Evolutionary conservation across 2,113 vertebrate species (phyloP).

Genomic region (Falcunculus frontatus): DNA sequence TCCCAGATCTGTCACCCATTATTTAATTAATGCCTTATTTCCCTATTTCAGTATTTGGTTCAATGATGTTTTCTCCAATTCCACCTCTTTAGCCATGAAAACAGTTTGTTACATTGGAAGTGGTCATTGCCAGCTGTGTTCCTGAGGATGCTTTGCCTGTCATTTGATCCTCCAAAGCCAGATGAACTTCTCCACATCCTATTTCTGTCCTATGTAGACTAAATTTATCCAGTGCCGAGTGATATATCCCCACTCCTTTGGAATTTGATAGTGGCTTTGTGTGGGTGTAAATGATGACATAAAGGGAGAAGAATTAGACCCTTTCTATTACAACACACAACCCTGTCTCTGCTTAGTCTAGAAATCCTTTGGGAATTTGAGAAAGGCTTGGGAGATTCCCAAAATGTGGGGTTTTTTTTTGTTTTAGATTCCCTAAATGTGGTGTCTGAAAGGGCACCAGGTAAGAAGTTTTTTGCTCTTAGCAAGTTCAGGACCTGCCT

Average conservation of each 20-base stretch:
- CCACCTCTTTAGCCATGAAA: not conserved
- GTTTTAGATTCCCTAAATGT: not conserved
- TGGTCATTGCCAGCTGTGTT: not conserved
- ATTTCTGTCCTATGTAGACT: not conserved
- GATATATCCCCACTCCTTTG: not conserved
- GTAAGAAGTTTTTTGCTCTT: not conserved
- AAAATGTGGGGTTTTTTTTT: not conserved
- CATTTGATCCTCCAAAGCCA: slow-evolving; percentile 20
- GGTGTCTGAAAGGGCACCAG: not conserved
- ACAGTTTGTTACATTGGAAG: too few species aligned
- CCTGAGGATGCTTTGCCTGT: not conserved
- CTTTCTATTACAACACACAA: not conserved
- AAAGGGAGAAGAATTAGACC: not conserved
- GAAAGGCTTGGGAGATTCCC: not conserved
- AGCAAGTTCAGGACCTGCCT: not conserved
- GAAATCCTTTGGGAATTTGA: not conserved
- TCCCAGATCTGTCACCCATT: not conserved
- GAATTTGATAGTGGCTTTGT: slow-evolving; percentile 27
- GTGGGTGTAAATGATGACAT: not conserved
- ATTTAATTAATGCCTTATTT: not conserved
- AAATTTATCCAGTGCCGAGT: not conserved
- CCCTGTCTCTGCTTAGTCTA: not conserved
- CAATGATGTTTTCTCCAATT: fast-evolving
- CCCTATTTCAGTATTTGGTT: not conserved
- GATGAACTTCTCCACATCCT: not conserved